A percentile compares a stretch with the other conserved stretches of the same genome.
These are phyloP conservation scores for Phycodurus eques DNA, from an alignment of 2,113 vertebrate genomes.

Conservation along the genomic window DNA sequence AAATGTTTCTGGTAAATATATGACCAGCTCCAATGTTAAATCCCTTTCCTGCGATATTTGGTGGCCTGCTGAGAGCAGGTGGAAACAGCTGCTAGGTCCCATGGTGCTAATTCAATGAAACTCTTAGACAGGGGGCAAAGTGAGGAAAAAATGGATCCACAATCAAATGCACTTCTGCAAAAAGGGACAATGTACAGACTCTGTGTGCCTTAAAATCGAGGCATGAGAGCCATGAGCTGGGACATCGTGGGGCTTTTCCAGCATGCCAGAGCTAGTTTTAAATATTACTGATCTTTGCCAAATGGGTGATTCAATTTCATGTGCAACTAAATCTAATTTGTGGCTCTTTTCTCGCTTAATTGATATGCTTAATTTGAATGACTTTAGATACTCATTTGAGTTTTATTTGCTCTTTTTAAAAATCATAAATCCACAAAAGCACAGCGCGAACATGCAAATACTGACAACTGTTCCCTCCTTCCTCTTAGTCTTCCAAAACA, in stretches of 20 bases:
- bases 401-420: constrained; percentile 11
- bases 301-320: constrained; percentile 58
- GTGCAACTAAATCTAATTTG: constrained; percentile 58
- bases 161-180: constrained; percentile 64
- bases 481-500: background rate
- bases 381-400: constrained; percentile 16
- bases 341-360: background rate
- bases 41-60: background rate
- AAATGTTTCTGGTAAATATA: background rate
- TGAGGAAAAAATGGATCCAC: constrained; percentile 69
- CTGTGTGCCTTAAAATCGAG: background rate
- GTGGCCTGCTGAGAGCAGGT: constrained; percentile 76
- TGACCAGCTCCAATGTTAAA: background rate
- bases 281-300: constrained; percentile 39
- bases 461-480: background rate
- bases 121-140: constrained; percentile 56
- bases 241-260: constrained; percentile 21
- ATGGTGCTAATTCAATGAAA: constrained; percentile 89
- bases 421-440: background rate
- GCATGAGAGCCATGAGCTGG: constrained; percentile 52
- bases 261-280: background rate
- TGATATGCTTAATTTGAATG: constrained; percentile 12
- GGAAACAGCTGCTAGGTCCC: constrained; percentile 85
- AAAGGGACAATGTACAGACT: constrained; percentile 53
- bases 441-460: background rate